Evolutionary conservation across 2,888 invertebrate genomes (phyloP), one percentile per base, ranked within the genome.

Genomic region (Sycophila texana): DNA sequence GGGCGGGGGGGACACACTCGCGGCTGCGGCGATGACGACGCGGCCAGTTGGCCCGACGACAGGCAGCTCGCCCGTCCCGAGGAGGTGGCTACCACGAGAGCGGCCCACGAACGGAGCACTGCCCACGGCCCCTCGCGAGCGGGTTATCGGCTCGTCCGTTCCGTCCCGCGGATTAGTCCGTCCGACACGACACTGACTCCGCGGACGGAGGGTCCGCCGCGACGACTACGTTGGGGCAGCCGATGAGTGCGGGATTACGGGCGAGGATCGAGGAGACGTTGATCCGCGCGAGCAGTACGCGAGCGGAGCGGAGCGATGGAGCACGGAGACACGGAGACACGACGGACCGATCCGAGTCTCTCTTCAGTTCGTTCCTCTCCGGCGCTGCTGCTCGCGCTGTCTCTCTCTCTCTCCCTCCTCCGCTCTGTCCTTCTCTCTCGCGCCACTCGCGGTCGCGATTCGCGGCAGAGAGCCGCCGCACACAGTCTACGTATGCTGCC

Each of bases 271-370:
- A 60, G 22, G 20, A 22, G 60, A 60, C 22, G 20, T 20, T 22
- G 10, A 5, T 20, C 60, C 60, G 26, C 14, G 26, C 72, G 60
- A 18, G 22, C n/a, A 60, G 14, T 20, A 16, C 49, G 51, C 20
- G 49, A 53, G 55, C 51, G 57, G 26, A 49, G 22, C 68, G 30
- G 30, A 60, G 67, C 61, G 51, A 61, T 16, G 16, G 60, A 70
- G 51, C 66, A 71, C 63, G 71, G 68, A 70, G 53, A 53, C 53
- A n/a, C 39, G 53, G 53, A 53, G 20, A 63, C 70, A 60, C 76
- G 67, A 60, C 76, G 67, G 76, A 70, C n/a, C 76, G 70, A 77
- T 71, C 49, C 49, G 72, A 78, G 77, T 68, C 73, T 78, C 73
- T 78, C 77, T 60, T 74, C 78, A 74, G 68, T 51, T 79, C 57